Evolutionary conservation across 2,888 invertebrate genomes (phyloP).

Genomic region (Charanyca ferruginea): DNA sequence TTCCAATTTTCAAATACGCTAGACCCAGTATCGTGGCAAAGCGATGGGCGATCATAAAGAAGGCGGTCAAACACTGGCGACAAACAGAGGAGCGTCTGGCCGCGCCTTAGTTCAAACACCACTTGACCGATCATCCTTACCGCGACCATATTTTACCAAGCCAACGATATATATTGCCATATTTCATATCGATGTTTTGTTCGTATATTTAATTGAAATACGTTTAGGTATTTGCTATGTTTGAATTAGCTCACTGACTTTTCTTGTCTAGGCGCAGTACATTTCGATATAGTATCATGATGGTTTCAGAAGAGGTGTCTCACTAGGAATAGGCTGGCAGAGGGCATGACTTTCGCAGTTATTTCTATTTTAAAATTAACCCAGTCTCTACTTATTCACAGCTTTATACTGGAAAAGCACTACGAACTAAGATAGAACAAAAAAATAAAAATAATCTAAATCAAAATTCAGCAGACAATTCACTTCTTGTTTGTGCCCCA

Average conservation of each 20-base stretch:
- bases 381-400: background rate
- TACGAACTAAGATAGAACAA: slow-evolving; percentile 9
- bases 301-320: slow-evolving; percentile 1
- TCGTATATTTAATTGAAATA: slow-evolving; percentile 37
- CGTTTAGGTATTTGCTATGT: slow-evolving; percentile 1
- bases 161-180: slow-evolving; percentile 46
- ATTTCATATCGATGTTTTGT: slow-evolving; percentile 53
- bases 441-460: background rate
- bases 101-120: slow-evolving; percentile 82
- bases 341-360: background rate
- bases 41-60: slow-evolving; percentile 83
- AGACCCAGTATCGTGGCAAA: slow-evolving; percentile 58
- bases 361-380: no score
- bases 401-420: slow-evolving; percentile 14
- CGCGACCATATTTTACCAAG: slow-evolving; percentile 70
- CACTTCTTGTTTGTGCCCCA: slow-evolving; percentile 38
- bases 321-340: background rate
- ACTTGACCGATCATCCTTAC: slow-evolving; percentile 87
- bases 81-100: slow-evolving; percentile 86
- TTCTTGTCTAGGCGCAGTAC: background rate
- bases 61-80: slow-evolving; percentile 81
- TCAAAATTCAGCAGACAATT: slow-evolving; percentile 27
- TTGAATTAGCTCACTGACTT: background rate
- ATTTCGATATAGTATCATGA: background rate
- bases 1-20: slow-evolving; percentile 58